Conservation (phyloP, 35 echinoderm and acorn worm genomes). For the Diadema setosum region DNA sequence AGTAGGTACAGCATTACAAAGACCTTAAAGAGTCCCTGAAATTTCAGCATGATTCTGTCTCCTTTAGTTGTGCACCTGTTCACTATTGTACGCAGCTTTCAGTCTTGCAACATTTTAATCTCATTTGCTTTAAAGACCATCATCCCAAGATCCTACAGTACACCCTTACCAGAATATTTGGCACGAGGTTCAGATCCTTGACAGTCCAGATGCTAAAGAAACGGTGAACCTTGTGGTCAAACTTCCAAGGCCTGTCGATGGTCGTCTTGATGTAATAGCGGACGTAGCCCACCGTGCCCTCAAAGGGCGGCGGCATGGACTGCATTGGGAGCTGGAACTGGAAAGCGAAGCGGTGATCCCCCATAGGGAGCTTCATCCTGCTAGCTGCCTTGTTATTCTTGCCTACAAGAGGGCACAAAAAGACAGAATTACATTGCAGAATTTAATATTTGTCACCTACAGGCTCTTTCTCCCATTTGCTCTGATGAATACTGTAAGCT, state of each 20-base stretch:
- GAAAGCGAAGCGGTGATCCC: slow-evolving; percentile 49
- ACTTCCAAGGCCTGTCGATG: slow-evolving; percentile 49
- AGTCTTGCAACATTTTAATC: no score
- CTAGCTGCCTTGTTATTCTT: not conserved
- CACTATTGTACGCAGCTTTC: no score
- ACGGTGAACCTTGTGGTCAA: slow-evolving; percentile 18
- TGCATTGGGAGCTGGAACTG: slow-evolving; percentile 14
- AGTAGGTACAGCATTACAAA: no score
- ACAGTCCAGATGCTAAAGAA: slow-evolving; percentile 19
- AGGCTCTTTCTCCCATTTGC: no score
- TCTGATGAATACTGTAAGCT: no score
- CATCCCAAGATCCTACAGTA: not conserved
- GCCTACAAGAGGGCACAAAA: no score
- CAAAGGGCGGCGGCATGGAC: slow-evolving; percentile 25
- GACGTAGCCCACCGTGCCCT: slow-evolving; percentile 26
- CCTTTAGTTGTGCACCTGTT: no score
- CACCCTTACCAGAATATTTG: not conserved
- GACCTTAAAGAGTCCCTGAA: no score
- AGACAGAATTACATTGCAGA: no score
- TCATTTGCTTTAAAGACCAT: not conserved
- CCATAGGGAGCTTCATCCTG: not conserved
- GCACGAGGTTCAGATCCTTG: not conserved
- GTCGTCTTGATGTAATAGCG: slow-evolving; percentile 27
- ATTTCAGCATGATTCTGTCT: no score
- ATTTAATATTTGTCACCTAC: no score